A percentile compares a stretch with the other conserved stretches of the same genome.
Conservation (phyloP, 2,888 invertebrate species). For the Cotesia congregata region DNA sequence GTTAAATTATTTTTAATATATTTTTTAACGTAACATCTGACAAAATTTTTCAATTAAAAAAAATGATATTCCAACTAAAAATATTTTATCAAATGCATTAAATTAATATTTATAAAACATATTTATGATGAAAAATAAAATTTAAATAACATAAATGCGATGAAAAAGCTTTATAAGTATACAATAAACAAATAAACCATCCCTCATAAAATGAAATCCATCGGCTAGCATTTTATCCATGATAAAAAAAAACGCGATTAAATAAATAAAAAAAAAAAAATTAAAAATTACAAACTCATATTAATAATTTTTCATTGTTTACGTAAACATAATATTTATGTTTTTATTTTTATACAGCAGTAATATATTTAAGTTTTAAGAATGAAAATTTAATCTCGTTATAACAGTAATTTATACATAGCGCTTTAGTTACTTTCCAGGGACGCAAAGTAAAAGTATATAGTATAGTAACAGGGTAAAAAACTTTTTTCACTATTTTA, state of each 20-base stretch:
- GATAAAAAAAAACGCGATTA: neutral
- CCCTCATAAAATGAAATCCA: no score
- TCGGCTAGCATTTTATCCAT: no score
- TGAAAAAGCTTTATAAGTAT: neutral
- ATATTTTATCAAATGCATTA: neutral
- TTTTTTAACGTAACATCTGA: no score
- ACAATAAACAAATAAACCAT: neutral
- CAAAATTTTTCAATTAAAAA: no score
- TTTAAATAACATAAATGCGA: neutral
- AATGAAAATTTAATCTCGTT: conserved; percentile 13
- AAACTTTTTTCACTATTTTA: neutral
- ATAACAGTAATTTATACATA: conserved; percentile 7
- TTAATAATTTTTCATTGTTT: neutral
- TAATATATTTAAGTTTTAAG: neutral
- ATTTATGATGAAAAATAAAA: no score
- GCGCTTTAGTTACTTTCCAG: conserved; percentile 1
- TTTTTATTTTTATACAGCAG: neutral
- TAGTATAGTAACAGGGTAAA: conserved; percentile 1
- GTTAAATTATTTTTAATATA: no score
- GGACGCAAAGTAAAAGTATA: neutral
- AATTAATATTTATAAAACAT: neutral
- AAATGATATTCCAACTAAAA: no score
- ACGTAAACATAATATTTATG: neutral
- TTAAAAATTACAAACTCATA: neutral
- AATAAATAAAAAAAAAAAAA: neutral